Conservation (phyloP, 2,113 vertebrate species). For the Arizona elegans region DNA sequence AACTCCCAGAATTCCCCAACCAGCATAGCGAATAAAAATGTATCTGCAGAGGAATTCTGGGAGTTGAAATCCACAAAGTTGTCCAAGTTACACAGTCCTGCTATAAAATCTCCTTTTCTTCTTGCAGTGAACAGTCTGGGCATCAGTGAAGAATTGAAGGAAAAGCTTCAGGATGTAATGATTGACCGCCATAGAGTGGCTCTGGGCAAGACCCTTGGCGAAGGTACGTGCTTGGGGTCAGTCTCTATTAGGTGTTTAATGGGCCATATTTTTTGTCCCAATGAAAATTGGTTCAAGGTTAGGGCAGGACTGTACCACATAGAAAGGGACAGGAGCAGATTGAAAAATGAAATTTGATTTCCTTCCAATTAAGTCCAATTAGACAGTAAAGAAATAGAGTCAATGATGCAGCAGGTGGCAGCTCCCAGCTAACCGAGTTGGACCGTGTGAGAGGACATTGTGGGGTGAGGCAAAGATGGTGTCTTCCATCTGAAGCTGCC, state of each 20-base stretch:
- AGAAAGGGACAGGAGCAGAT: background rate
- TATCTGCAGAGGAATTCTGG: background rate
- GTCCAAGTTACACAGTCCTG: background rate
- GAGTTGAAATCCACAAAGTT: background rate
- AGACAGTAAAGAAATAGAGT: background rate
- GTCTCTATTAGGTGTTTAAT: background rate
- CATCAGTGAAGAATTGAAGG: slow-evolving; percentile 87
- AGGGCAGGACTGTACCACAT: background rate
- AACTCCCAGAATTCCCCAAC: background rate
- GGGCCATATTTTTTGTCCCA: background rate
- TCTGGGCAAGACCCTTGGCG: slow-evolving; percentile 88
- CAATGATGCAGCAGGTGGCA: background rate
- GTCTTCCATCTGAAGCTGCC: background rate
- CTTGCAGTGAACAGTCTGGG: slow-evolving; percentile 85
- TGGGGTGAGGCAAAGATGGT: background rate
- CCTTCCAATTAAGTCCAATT: background rate
- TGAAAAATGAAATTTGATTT: background rate
- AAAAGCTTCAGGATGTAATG: slow-evolving; percentile 90
- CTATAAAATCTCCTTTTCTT: background rate
- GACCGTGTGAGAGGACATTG: background rate
- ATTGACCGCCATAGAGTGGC: slow-evolving; percentile 88
- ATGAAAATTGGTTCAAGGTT: background rate
- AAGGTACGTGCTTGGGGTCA: slow-evolving; percentile 67
- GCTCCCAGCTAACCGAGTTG: background rate
- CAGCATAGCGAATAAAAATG: background rate